Evolutionary conservation across 37 sponge, comb jelly and placozoan genomes (phyloP), one percentile per base, ranked within the genome.

Genomic region (Beroe forskalii): DNA sequence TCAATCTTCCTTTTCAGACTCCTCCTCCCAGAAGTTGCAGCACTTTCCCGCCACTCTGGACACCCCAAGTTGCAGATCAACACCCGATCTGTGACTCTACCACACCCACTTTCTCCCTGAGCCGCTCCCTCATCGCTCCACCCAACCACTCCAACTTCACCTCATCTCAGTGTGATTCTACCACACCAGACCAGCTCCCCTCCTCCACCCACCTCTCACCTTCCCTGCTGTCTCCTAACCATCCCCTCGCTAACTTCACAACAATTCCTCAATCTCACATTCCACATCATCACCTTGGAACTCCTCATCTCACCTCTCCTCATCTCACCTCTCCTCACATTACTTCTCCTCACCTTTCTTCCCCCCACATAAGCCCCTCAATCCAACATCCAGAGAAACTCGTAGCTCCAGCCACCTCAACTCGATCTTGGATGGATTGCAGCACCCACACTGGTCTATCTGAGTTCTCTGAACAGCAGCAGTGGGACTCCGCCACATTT

Each of bases 401-500:
- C n/a, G n/a, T n/a, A n/a, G n/a, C n/a, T n/a, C n/a, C n/a, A n/a
- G 12, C 55, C 55, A 17, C 55, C 55, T 48, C 55, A 48, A 12
- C 12, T 12, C 55, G 55, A 17, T 12, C 55, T 12, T 69, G 72
- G 72, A 69, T 69, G 72, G 72, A 69, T 37, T 69, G 72, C 38
- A 69, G 39, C 32, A 36, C 36, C 6, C 38, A 32, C 38, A 44
- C 44, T 19, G 31, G 30, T 1, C 66, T 27, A 8, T 8, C 24
- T n/a, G 4, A 22, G 20, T 6, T 23, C 24, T 17, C 28, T 6
- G 55, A 44, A 6, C 40, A 4, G 6, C 55, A 35, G 17, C 40
- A 38, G n/a, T 80, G 86, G 44, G 86, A 80, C 25, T 24, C 55
- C 27, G 35, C 27, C 86, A n/a, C 86, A 8, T 23, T 41, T 3